Base-by-base conservation (phyloP, 2,888 invertebrate genomes). In the Phortica okadai region DNA sequence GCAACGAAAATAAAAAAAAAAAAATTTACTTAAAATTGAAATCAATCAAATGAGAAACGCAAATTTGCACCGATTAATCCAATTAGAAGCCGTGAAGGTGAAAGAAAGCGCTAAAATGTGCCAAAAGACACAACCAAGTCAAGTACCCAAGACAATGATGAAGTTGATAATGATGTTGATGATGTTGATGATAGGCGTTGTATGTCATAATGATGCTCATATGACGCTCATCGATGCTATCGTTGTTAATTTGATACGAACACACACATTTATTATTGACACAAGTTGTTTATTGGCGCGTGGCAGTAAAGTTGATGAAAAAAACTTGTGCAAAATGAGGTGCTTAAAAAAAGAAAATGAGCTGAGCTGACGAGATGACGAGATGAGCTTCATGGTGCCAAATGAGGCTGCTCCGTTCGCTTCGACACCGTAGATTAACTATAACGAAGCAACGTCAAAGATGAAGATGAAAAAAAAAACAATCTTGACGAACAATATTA, bases 81-180 rank as follows among this genome's bases (percentile, higher is more conserved):
- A 74, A 74, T 45, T 67, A 44, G 70, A 70, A 70, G 21, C 10
- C 50, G 4, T 72, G 70, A 54, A 72, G 25, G 70, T 33, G 56
- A 72, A 72, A 72, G 70, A 72, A 72, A 72, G 70, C 54, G 14
- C 50, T 5, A 56, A 25, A 50, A 50, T n/a, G 7, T 21, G 58
- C 7, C 58, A 7, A 59, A 10, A 59, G 7, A 11, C 2, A 64
- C 0, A 81, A 79, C 78, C 74, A 73, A 45, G n/a, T 67, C 77
- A 76, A 76, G 62, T 62, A n/a, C 8, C n/a, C 8, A 62, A 21
- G 62, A 21, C 21, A 21, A 21, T 21, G 21, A 62, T 62, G 8
- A 16, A 25, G 62, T 62, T 16, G 44, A 44, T 44, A 6, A 67
- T 14, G 6, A 10, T 67, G 44, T 42, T 42, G 6, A 10, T 67